Evolutionary conservation across 92 coral and sea anemone genomes (phyloP).

Genomic region (Scolanthus callimorphus): DNA sequence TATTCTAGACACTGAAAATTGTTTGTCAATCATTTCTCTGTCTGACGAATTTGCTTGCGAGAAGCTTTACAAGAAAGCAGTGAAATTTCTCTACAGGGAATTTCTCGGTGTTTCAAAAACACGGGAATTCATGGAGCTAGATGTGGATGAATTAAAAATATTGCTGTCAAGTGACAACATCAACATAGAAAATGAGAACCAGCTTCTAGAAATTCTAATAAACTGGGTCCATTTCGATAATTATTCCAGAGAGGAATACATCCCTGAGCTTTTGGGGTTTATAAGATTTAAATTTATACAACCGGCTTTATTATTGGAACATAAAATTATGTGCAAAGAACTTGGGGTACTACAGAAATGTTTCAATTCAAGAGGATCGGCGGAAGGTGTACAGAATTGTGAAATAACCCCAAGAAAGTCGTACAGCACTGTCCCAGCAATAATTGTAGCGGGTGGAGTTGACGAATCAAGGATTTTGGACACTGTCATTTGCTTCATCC

Average conservation of each 20-base stretch:
- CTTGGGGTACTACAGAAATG: not conserved
- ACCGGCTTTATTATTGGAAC: conserved; percentile 25
- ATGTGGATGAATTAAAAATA: conserved; percentile 29
- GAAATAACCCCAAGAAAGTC: conserved; percentile 51
- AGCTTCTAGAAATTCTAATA: conserved; percentile 49
- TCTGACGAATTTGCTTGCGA: conserved; percentile 73
- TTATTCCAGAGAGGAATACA: conserved; percentile 17
- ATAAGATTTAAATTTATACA: conserved; percentile 60
- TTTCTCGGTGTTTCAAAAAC: conserved; percentile 55
- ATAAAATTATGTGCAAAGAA: conserved; percentile 8
- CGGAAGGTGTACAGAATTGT: not conserved
- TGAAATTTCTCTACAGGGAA: conserved; percentile 41
- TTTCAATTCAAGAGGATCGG: not conserved
- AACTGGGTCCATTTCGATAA: conserved; percentile 64
- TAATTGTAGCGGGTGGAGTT: conserved; percentile 85
- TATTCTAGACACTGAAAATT: conserved; percentile 54
- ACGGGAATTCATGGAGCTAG: conserved; percentile 41
- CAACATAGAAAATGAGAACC: conserved; percentile 57
- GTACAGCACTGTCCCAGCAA: conserved; percentile 59
- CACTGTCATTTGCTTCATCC: conserved; percentile 57
- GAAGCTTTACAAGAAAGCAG: conserved; percentile 41
- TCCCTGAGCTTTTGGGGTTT: conserved; percentile 29
- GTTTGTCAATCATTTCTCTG: conserved; percentile 65
- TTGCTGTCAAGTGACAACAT: conserved; percentile 79
- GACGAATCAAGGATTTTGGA: conserved; percentile 45